Evolutionary conservation across 2,797 vertebrate genomes (phyloP), one percentile per base, ranked within the genome.

Genomic region (Chanos chanos): DNA sequence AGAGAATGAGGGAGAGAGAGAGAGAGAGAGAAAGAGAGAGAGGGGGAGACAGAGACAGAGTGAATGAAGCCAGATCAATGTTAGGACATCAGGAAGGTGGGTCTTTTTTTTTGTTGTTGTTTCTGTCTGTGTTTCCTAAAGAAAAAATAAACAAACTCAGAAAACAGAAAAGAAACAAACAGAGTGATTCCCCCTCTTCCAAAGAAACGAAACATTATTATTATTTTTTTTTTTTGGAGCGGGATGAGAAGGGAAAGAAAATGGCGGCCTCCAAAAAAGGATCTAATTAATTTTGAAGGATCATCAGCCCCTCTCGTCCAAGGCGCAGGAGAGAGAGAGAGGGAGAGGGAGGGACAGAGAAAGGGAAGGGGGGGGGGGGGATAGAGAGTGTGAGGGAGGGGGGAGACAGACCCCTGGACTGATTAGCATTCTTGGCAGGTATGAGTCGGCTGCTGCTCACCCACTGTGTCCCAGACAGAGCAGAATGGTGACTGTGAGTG

Each of bases 361-460:
- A 87, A 86, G 89, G 85, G 86, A 80, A 87, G 82, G 85, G 78
- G 81, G 86, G 88, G 86, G 85, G 87, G 85, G 81, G 89, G 90
- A 87, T 89, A 89, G 89, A 73, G 68, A 71, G 66, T 77, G 70
- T 48, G 67, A 62, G 57, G 57, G 75, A 50, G 59, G 66, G 61
- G 34, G 34, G 56, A 80, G 90, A 77, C 83, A 89, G 93, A 94
- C 92, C 93, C 92, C 92, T 93, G 92, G 86, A 92, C 94, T 98
- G 93, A 96, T 97, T 96, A 97, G 93, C 92, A 96, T 97, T 96
- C 95, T 95, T 92, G 93, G 94, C 94, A 98, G 94, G 95, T 97
- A 96, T 92, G 91, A 94, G 89, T 92, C 92, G 92, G 92, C 94
- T 93, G 92, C 93, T 95, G 93, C 91, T 92, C 92, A 93, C 92